These are phyloP conservation scores for Rhizomys pruinosus DNA, from an alignment of 2,113 vertebrate species.

Conservation along the genomic window DNA sequence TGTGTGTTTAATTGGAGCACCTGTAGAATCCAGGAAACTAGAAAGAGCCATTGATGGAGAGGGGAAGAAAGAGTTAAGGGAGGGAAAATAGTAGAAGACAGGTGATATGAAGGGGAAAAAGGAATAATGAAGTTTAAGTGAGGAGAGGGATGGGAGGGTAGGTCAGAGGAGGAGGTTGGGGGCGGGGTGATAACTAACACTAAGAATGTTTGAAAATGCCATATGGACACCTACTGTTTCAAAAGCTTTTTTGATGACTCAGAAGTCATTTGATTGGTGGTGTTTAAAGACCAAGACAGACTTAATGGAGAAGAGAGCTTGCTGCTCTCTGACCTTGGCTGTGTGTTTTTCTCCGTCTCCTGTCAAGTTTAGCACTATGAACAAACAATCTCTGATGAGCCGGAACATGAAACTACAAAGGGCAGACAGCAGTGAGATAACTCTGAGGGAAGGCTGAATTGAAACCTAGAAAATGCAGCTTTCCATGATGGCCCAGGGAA, in stretches of 20 bases:
- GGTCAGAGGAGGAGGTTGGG: too few relatives aligned
- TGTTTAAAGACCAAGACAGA: conserved; percentile 53
- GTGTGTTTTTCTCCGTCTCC: conserved; percentile 60
- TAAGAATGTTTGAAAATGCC: too few relatives aligned
- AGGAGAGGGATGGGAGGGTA: too few relatives aligned
- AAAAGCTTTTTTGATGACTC: too few relatives aligned
- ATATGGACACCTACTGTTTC: too few relatives aligned
- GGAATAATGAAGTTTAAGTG: too few relatives aligned
- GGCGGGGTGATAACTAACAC: too few relatives aligned
- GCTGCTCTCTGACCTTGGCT: conserved; percentile 58
- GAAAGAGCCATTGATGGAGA: too few relatives aligned
- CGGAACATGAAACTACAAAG: conserved; percentile 56
- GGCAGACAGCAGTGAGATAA: background rate
- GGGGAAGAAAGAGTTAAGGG: background rate
- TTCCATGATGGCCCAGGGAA: background rate
- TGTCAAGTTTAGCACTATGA: conserved; percentile 59
- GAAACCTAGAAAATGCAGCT: background rate
- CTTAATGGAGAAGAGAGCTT: conserved; percentile 53
- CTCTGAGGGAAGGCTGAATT: background rate
- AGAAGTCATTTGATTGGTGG: background rate
- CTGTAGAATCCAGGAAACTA: too few relatives aligned
- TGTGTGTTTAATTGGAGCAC: too few relatives aligned
- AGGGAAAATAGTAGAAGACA: background rate
- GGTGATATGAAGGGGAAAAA: background rate
- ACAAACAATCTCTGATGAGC: conserved; percentile 61